Conservation (phyloP, 2,888 invertebrate genomes). For the Acanthosepion pharaonis region DNA sequence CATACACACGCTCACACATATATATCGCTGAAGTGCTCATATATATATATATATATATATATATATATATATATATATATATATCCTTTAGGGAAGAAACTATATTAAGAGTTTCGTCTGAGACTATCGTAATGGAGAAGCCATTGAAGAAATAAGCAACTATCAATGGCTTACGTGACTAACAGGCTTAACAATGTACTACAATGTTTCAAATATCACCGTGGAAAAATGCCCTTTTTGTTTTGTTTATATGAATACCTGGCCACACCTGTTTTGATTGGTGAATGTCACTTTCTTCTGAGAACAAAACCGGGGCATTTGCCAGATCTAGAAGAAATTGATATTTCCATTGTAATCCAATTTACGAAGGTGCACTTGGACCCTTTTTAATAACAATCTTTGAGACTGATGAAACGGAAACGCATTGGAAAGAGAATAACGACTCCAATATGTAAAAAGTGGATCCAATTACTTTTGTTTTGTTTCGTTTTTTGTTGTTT, state of each 20-base stretch:
- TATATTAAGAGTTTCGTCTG: background rate
- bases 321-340: too few relatives aligned
- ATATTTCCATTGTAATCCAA: too few relatives aligned
- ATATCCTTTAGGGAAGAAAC: background rate
- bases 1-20: background rate
- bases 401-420: background rate
- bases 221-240: background rate
- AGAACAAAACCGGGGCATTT: background rate
- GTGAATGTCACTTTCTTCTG: background rate
- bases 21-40: background rate
- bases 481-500: too few relatives aligned
- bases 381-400: background rate
- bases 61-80: background rate
- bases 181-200: background rate
- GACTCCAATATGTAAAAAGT: too few relatives aligned
- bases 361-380: background rate
- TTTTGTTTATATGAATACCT: background rate
- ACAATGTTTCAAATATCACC: background rate
- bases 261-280: slow-evolving; percentile 1
- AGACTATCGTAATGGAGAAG: background rate
- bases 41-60: background rate
- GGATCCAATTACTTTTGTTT: too few relatives aligned
- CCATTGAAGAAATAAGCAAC: background rate
- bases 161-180: background rate
- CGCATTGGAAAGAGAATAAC: background rate